Base-by-base conservation (phyloP, 2,888 invertebrate species). In the Seira ritae region DNA sequence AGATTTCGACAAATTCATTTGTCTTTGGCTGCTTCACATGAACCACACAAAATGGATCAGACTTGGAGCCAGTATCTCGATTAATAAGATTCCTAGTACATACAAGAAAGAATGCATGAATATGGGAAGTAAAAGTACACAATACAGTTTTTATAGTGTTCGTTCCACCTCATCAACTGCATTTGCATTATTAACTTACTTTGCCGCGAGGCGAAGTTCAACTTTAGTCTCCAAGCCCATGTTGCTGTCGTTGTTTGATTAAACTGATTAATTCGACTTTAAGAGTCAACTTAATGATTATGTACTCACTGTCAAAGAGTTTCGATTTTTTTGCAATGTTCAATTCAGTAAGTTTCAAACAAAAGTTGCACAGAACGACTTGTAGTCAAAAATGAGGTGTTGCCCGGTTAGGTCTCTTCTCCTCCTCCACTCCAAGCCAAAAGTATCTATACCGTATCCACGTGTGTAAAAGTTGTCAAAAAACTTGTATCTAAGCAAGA, bases 21-120 rank as follows among this genome's bases (percentile, higher is more conserved):
- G 84, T 82, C 8, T 81, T 74, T 12, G 86, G 85, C 42, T 86
- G 84, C 69, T 87, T 86, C 66, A 84, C 20, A 79, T 86, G 89
- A 2, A 91, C 79, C 10, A 91, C 90, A 89, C 91, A 91, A 87
- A 91, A 89, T 0, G 92, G 92, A 87, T 92, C 92, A 19, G 85
- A 85, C 37, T 87, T 87, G 4, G 85, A 85, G 1, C 65, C 62
- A 6, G 72, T 67, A 31, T 87, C 87, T 1, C 81, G 75, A 62
- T 87, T 84, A 1, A 87, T 70, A 17, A 87, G 68, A 50, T 87
- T 79, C 22, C 86, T 86, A n/a, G n/a, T n/a, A n/a, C n/a, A n/a
- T n/a, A n/a, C n/a, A n/a, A n/a, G n/a, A n/a, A n/a, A n/a, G n/a
- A n/a, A n/a, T n/a, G n/a, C n/a, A n/a, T n/a, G n/a, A n/a, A n/a